These are phyloP conservation scores for Tromatobia lineatoria DNA, from an alignment of 2,888 invertebrate species.

Conservation along the genomic window DNA sequence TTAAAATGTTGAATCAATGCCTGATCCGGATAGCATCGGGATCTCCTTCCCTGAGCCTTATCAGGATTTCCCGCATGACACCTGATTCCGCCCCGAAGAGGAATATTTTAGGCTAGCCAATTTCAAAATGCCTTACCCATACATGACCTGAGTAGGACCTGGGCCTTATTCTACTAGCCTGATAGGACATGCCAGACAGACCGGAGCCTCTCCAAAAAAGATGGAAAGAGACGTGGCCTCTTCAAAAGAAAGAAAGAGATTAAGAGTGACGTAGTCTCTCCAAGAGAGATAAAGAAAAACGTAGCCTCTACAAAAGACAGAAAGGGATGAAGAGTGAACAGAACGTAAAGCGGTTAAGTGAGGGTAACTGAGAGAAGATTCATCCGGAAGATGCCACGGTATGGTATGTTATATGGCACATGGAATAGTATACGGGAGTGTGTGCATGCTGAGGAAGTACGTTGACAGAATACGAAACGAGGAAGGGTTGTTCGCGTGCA, in stretches of 20 bases:
- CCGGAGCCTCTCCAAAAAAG: too few species aligned
- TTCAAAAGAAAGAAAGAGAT: background rate
- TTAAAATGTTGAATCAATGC: too few species aligned
- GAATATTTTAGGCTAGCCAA: too few species aligned
- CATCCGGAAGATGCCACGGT: constrained; percentile 64
- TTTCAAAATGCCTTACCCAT: too few species aligned
- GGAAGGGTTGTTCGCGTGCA: constrained; percentile 50
- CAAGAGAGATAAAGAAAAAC: background rate
- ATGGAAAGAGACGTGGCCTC: too few species aligned
- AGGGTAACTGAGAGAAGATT: constrained; percentile 60
- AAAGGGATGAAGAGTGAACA: background rate
- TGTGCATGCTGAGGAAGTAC: constrained; percentile 48
- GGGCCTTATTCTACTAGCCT: too few species aligned
- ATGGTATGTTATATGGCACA: constrained; percentile 7
- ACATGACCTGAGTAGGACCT: too few species aligned
- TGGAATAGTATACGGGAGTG: constrained; percentile 27
- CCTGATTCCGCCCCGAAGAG: too few species aligned
- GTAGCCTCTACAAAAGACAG: background rate
- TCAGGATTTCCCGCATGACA: too few species aligned
- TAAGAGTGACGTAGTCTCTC: background rate
- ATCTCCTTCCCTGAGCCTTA: too few species aligned
- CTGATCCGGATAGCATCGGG: too few species aligned
- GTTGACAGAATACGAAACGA: constrained; percentile 62
- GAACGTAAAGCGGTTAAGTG: background rate
- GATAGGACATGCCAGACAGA: too few species aligned